Evolutionary conservation across 2,888 invertebrate genomes (phyloP), one percentile per base, ranked within the genome.

Genomic region (Hirtodrosophila cameraria): DNA sequence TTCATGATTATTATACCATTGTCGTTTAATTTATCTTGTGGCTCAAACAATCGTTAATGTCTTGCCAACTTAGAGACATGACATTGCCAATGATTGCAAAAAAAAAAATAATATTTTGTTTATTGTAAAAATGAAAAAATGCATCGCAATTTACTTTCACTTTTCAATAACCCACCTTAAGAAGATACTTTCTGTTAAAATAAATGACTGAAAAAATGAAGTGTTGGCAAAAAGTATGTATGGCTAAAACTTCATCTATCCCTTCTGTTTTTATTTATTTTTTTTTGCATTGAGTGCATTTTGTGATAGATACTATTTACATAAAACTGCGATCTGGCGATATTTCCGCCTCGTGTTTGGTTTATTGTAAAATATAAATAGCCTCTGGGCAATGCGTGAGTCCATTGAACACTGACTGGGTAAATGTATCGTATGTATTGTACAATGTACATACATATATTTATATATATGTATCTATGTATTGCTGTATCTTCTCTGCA

Each of bases 351-450:
- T 53, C 59, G 35, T 64, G 50, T 60, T 72, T 60, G 48, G 49
- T 20, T 59, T 54, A 59, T 73, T 74, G 71, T 71, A 68, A 63
- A 63, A 57, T 68, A 72, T 64, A 72, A 74, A 72, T 72, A 74
- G 64, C 69, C 52, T 64, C 54, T 65, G 70, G 69, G 72, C 72
- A 69, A 69, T 74, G 74, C 72, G 74, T 72, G 74, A 69, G 74
- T 74, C 72, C 72, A 72, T 72, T 72, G 72, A 72, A 72, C 72
- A 72, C 74, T 43, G 59, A 48, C 52, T 68, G 67, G 15, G 48
- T 23, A 50, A n/a, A n/a, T n/a, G n/a, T n/a, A n/a, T n/a, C n/a
- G n/a, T n/a, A n/a, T n/a, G n/a, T n/a, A n/a, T n/a, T n/a, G n/a
- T n/a, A n/a, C n/a, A n/a, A n/a, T n/a, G n/a, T 36, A 54, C 53